These are phyloP conservation scores for Lophius americanus DNA, from an alignment of 2,797 vertebrate genomes.

Conservation along the genomic window DNA sequence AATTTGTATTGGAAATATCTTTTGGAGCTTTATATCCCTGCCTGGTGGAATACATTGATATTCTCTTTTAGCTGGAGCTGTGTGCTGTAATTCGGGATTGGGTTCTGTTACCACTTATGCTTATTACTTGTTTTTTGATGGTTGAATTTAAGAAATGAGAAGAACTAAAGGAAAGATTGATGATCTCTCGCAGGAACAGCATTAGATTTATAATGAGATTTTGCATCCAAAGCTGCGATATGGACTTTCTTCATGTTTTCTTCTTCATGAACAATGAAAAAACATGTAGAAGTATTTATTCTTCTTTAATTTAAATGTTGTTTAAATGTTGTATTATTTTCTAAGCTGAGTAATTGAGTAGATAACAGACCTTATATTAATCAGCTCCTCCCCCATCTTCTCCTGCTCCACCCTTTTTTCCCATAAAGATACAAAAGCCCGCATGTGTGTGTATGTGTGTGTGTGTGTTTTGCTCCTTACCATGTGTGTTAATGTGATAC, in stretches of 20 bases:
- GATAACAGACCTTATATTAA: conserved; percentile 52
- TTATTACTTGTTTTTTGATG: not conserved
- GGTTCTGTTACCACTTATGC: not conserved
- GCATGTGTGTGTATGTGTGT: conserved; percentile 15
- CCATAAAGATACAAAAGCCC: conserved; percentile 20
- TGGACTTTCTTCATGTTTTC: no score
- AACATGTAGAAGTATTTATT: no score
- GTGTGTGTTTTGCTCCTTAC: conserved; percentile 34
- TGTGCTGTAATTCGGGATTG: not conserved
- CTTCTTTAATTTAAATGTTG: no score
- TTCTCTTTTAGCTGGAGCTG: not conserved
- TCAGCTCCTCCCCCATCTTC: conserved; percentile 39
- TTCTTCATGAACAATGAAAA: no score
- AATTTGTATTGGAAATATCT: not conserved
- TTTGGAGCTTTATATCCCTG: no score
- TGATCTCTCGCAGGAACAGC: not conserved
- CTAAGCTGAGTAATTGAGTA: conserved; percentile 31
- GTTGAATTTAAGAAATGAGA: not conserved
- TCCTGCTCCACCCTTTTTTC: conserved; percentile 24
- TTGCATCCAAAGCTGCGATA: no score
- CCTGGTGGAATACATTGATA: no score
- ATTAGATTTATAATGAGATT: not conserved
- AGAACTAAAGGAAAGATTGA: not conserved
- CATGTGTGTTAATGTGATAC: conserved; percentile 44
- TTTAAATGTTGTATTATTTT: not conserved